Evolutionary conservation across 2,797 vertebrate species (phyloP), one percentile per base, ranked within the genome.

Genomic region (Paguma larvata): DNA sequence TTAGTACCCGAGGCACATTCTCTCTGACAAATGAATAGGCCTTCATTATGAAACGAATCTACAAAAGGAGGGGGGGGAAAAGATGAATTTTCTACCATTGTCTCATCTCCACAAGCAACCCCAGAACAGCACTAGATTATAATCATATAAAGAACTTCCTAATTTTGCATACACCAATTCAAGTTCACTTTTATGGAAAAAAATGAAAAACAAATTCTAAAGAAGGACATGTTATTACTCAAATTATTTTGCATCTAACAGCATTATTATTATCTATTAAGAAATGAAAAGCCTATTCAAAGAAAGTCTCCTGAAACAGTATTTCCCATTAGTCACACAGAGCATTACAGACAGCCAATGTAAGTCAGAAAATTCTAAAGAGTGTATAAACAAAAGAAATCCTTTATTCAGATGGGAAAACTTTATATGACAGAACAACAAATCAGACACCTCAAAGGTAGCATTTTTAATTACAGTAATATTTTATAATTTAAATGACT

Each of bases 41-140:
- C 98, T 99, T 99, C 99, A 99, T 99, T 96, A 99, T 97, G 10
- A 99, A 98, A 63, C 99, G 99, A 84, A 99, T 99, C 99, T 99
- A 98, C 10, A 98, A 96, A 73, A 78, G 92, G 8, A 86, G 48
- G 78, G 30, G 16, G 48, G 16, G 38, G 59, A 32, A 85, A 95
- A 89, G n/a, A 38, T 85, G 4, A 92, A 56, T 92, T 84, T 89
- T 78, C 34, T 38, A 23, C 38, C 14, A 78, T 19, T 79, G 56
- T 41, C 27, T 82, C 92, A 1, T 87, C 34, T 91, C 59, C 62
- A 63, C 23, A 89, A 89, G 62, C 30, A 94, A 84, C 34, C 46
- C 21, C 27, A 62, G 23, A 95, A 93, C 44, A 86, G 14, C 15
- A 89, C 5, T 67, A 83, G n/a, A 86, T 77, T 68, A 73, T 30